These are phyloP conservation scores for Yponomeuta plumbellus DNA, from an alignment of 2,888 invertebrate species.

Conservation along the genomic window DNA sequence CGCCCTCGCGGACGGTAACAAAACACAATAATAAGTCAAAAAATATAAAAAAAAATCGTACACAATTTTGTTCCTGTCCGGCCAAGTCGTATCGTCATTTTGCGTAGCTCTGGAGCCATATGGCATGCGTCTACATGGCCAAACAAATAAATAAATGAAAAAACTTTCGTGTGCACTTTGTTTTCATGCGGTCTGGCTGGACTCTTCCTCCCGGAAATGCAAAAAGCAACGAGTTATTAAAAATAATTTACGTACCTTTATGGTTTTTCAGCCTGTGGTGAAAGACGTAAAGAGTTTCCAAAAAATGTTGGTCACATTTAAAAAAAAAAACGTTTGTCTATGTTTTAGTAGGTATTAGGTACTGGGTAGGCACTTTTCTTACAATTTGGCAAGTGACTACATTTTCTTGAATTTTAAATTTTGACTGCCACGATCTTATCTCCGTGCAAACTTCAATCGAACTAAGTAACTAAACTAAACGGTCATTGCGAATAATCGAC, in stretches of 20 bases:
- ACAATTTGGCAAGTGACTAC: not conserved
- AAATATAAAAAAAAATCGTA: constrained; percentile 32
- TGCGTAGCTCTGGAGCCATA: constrained; percentile 61
- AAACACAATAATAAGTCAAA: constrained; percentile 35
- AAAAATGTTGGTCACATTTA: no score
- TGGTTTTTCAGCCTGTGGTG: no score
- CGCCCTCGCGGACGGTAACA: constrained; percentile 9
- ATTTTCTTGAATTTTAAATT: not conserved
- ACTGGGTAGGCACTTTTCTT: no score
- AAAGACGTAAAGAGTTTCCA: no score
- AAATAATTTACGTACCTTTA: no score
- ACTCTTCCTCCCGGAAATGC: constrained; percentile 14
- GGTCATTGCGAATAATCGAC: not conserved
- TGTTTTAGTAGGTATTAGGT: no score
- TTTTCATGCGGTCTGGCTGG: constrained; percentile 15
- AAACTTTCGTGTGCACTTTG: not conserved
- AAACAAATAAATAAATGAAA: constrained; percentile 47
- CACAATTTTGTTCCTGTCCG: constrained; percentile 29
- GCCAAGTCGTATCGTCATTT: constrained; percentile 54
- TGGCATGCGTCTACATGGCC: constrained; percentile 60
- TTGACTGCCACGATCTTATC: not conserved
- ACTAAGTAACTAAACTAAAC: not conserved
- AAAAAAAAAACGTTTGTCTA: no score
- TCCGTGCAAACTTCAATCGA: not conserved
- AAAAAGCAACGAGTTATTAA: no score